Evolutionary conservation across 2,113 vertebrate genomes (phyloP).

Genomic region (Laticauda colubrina): DNA sequence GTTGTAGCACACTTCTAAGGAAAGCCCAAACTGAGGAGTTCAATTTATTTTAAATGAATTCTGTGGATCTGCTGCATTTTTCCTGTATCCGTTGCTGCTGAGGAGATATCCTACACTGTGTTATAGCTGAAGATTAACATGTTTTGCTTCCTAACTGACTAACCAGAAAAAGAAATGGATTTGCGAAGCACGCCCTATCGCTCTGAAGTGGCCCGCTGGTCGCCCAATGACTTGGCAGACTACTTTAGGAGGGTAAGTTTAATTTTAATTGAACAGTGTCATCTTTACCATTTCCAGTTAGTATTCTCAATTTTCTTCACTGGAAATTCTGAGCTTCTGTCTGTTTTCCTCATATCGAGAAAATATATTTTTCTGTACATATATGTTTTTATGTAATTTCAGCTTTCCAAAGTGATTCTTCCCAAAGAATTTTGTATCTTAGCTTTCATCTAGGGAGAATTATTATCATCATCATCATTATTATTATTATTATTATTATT

Average conservation of each 20-base stretch:
- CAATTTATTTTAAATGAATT: not conserved
- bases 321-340: not conserved
- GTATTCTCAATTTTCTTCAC: not conserved
- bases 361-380: not conserved
- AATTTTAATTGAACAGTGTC: rapidly evolving
- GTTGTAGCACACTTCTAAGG: not conserved
- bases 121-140: not conserved
- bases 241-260: slow-evolving; percentile 77
- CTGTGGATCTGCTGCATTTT: not conserved
- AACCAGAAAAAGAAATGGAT: slow-evolving; percentile 71
- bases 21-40: slow-evolving; percentile 4
- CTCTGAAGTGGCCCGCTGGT: slow-evolving; percentile 82
- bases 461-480: too few relatives aligned
- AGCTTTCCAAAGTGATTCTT: not conserved
- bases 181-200: slow-evolving; percentile 74
- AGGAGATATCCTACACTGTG: slow-evolving; percentile 6
- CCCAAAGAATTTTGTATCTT: not conserved
- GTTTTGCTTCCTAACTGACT: not conserved
- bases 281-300: not conserved
- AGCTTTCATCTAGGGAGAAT: not conserved
- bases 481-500: too few relatives aligned
- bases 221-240: slow-evolving; percentile 76
- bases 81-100: not conserved
- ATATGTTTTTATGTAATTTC: not conserved
- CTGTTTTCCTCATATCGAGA: not conserved